phyloP scores from a whole-genome alignment of 2,797 vertebrate species.

The Chrosomus eos region DNA sequence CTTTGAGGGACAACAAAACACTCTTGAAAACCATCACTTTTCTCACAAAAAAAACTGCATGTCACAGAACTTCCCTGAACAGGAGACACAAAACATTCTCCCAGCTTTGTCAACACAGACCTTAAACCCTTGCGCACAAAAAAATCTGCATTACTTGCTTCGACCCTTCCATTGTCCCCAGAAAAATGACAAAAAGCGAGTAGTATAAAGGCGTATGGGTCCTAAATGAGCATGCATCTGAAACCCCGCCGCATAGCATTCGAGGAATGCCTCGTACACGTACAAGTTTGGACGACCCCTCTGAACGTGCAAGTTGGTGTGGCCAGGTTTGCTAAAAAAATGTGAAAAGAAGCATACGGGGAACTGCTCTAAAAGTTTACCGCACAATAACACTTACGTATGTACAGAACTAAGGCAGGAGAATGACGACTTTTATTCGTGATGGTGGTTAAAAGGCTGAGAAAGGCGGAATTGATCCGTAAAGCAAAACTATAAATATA shows the following conservation, averaged over 20 bases:
- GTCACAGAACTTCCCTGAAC: constrained; percentile 92
- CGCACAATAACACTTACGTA: constrained; percentile 55
- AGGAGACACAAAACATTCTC: constrained; percentile 81
- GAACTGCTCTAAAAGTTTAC: constrained; percentile 64
- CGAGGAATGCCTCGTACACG: constrained; percentile 32
- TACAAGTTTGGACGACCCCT: constrained; percentile 35
- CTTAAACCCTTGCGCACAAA: constrained; percentile 61
- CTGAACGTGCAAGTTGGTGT: constrained; percentile 37
- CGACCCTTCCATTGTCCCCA: constrained; percentile 59
- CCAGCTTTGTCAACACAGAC: constrained; percentile 67
- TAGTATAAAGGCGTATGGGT: constrained; percentile 43
- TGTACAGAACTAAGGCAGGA: constrained; percentile 73
- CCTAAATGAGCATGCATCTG: constrained; percentile 52
- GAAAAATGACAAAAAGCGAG: constrained; percentile 18
- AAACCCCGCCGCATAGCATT: constrained; percentile 26
- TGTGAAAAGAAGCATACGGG: constrained; percentile 20
- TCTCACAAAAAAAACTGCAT: constrained; percentile 73
- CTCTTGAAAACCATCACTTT: constrained; percentile 55
- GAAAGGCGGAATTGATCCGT: constrained; percentile 66
- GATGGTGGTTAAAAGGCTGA: constrained; percentile 68
- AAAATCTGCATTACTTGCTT: constrained; percentile 54
- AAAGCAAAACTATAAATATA: constrained; percentile 72
- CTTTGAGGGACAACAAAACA: constrained; percentile 45
- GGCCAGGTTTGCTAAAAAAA: constrained; percentile 34
- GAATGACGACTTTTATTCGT: constrained; percentile 63